Base-by-base conservation (phyloP, 2,888 invertebrate genomes). In the Ferdinandea cuprea region DNA sequence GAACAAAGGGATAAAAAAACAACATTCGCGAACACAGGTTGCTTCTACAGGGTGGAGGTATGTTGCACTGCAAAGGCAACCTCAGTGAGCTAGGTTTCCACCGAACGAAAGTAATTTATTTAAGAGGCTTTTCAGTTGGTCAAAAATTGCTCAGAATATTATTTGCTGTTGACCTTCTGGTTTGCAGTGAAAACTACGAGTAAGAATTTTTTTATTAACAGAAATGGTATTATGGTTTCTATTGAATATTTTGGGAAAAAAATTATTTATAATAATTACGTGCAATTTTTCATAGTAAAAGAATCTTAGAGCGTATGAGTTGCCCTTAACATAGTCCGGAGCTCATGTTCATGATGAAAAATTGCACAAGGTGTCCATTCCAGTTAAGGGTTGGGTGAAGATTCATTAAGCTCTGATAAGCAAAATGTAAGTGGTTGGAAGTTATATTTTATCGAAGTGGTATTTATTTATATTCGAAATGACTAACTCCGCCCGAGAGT, bases 91-190 rank as follows among this genome's bases (percentile, higher is more conserved):
- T 28, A 11, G 6, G 30, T 32, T 46, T 21, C 11, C 19, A 5
- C 8, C 32, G 50, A 66, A 77, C 50, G 50, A 66, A 77, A 58
- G 65, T 81, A 81, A 81, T 81, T 71, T 77, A 81, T 77, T 77
- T 77, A 40, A 81, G 46, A 77, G 81, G 48, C 65, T 76, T 46
- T 40, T 15, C 44, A 25, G 58, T 46, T 21, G 37, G 48, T 48
- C 35, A 48, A 61, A 74, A 68, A 17, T 52, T 58, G 61, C 25
- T 52, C 21, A 40, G 35, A 56, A 56, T 63, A 65, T 65, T 71
- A 59, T 54, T 65, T 59, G 59, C 42, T 40, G 58, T 25, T 54
- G 81, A 77, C 81, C 81, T 71, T 71, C 40, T 48, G 21, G 17
- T 54, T 52, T 77, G 76, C 40, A 71, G 81, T 35, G 40, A 25